These are phyloP conservation scores for Danio choprae DNA, from an alignment of 2,797 vertebrate species.

Conservation along the genomic window DNA sequence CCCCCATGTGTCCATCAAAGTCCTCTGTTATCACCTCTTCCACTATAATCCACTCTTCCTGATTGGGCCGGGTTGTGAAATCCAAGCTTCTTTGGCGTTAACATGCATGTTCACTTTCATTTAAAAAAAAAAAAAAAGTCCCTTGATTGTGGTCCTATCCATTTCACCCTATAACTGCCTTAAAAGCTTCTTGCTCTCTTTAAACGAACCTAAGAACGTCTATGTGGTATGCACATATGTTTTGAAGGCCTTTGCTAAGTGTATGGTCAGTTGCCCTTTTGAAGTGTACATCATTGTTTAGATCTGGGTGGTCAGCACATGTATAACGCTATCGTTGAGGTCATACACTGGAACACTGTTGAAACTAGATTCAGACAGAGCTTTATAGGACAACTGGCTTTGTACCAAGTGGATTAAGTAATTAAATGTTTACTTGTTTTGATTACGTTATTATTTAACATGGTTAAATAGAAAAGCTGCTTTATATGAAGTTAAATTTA, in stretches of 20 bases:
- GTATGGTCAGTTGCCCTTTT: constrained; percentile 46
- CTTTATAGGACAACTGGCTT: neutral
- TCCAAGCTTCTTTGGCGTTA: constrained; percentile 58
- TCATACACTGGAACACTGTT: constrained; percentile 13
- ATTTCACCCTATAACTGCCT: constrained; percentile 50
- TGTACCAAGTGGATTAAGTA: neutral
- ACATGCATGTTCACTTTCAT: constrained; percentile 63
- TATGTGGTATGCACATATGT: constrained; percentile 46
- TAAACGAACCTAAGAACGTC: constrained; percentile 65
- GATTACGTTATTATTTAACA: neutral
- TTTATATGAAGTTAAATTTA: neutral
- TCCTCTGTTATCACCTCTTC: constrained; percentile 69
- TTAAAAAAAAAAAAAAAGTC: constrained; percentile 59
- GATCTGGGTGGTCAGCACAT: constrained; percentile 72
- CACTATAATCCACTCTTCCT: constrained; percentile 66
- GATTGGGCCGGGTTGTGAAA: constrained; percentile 68
- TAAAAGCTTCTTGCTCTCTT: constrained; percentile 57
- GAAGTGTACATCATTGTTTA: constrained; percentile 59
- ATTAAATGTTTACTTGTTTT: neutral
- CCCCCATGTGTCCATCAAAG: constrained; percentile 64
- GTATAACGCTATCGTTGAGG: constrained; percentile 68
- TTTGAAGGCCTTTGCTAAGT: constrained; percentile 36
- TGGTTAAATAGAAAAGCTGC: neutral
- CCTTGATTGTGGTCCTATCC: constrained; percentile 70
- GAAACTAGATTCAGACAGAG: neutral